These are phyloP conservation scores for Fulica atra DNA, from an alignment of 2,113 vertebrate genomes.

Conservation along the genomic window DNA sequence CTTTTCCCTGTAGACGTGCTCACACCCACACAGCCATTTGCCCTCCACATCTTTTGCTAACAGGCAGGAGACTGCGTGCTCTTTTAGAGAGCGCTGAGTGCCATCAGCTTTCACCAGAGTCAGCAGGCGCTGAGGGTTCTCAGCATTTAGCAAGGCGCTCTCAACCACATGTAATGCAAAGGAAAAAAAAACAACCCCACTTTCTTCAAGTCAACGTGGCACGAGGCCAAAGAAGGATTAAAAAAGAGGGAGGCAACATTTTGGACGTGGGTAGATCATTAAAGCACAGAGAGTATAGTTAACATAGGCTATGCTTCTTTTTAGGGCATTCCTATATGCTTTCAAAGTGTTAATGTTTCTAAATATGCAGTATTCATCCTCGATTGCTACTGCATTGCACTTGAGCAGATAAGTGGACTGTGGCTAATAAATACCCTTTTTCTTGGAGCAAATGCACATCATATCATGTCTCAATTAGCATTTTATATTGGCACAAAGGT, in stretches of 20 bases:
- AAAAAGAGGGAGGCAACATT: slow-evolving; percentile 59
- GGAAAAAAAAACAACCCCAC: not conserved
- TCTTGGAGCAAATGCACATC: not conserved
- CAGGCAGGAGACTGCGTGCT: not conserved
- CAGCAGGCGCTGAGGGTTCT: slow-evolving; percentile 36
- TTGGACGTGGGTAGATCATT: slow-evolving; percentile 53
- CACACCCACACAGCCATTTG: slow-evolving; percentile 60
- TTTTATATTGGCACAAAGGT: not conserved
- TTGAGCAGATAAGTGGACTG: slow-evolving; percentile 1
- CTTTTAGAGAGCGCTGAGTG: slow-evolving; percentile 23
- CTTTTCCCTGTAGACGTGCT: slow-evolving; percentile 38
- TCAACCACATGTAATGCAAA: slow-evolving; percentile 18
- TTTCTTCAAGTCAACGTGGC: not conserved
- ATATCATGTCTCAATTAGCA: not conserved
- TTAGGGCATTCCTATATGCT: slow-evolving; percentile 34
- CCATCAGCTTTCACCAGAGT: slow-evolving; percentile 51
- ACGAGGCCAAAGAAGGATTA: not conserved
- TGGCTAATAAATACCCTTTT: not conserved
- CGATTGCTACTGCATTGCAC: not conserved
- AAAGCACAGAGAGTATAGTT: slow-evolving; percentile 44
- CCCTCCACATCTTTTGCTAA: slow-evolving; percentile 50
- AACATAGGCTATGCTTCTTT: slow-evolving; percentile 54
- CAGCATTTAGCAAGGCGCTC: slow-evolving; percentile 14
- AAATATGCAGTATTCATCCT: not conserved
- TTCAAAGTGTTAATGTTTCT: slow-evolving; percentile 42